A percentile compares a stretch with the other conserved stretches of the same genome.
phyloP scores from a whole-genome alignment of 2,113 vertebrate genomes.

The Rhombomys opimus region DNA sequence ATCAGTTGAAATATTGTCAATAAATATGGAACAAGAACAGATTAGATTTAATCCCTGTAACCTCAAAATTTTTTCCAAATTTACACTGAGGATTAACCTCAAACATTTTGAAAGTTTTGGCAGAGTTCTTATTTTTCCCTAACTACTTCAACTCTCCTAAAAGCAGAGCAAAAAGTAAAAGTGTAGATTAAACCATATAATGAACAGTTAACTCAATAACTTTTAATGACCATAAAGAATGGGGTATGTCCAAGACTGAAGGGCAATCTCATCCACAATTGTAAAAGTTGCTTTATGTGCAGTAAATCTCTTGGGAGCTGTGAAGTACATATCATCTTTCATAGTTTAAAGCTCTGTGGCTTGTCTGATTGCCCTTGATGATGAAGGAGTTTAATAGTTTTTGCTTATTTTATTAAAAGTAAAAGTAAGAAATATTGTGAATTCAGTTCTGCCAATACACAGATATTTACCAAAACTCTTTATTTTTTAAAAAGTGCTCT shows the following conservation, averaged over 20 bases:
- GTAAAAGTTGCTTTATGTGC: constrained; percentile 79
- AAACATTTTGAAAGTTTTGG: constrained; percentile 57
- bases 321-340: constrained; percentile 53
- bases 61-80: neutral
- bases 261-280: constrained; percentile 47
- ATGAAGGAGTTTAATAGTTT: constrained; percentile 43
- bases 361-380: constrained; percentile 68
- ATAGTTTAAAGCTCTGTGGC: constrained; percentile 43
- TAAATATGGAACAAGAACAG: neutral
- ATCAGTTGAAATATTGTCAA: neutral
- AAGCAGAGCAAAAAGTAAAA: constrained; percentile 67
- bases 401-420: constrained; percentile 52
- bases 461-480: neutral
- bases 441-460: neutral
- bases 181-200: constrained; percentile 76
- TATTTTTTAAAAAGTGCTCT: neutral
- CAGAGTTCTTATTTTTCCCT: constrained; percentile 55
- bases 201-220: constrained; percentile 80
- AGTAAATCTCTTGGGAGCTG: constrained; percentile 69
- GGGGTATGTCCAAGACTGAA: constrained; percentile 64
- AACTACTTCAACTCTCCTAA: constrained; percentile 51
- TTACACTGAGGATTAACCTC: constrained; percentile 56
- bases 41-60: neutral
- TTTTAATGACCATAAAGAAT: constrained; percentile 79
- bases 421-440: constrained; percentile 34